These are phyloP conservation scores for Dasypogon diadema DNA, from an alignment of 2,888 invertebrate genomes.

Conservation along the genomic window DNA sequence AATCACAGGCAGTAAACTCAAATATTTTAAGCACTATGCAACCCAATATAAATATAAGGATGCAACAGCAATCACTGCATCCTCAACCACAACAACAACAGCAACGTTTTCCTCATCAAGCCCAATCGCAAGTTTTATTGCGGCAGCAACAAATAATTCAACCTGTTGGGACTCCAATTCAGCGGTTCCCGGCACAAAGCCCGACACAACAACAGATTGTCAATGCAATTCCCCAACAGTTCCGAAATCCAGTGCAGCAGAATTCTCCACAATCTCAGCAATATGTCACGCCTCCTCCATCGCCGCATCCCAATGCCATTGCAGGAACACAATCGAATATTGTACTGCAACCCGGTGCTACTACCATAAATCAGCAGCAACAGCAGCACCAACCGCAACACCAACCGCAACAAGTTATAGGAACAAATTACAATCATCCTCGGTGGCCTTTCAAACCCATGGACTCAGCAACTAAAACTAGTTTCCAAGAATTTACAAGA, in stretches of 20 bases:
- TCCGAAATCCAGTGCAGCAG: slow-evolving; percentile 23
- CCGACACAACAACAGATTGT: slow-evolving; percentile 47
- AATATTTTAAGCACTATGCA: slow-evolving; percentile 40
- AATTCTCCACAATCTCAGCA: slow-evolving; percentile 29
- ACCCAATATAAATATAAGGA: slow-evolving; percentile 62
- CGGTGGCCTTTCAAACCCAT: slow-evolving; percentile 71
- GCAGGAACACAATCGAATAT: slow-evolving; percentile 10
- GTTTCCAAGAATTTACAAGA: slow-evolving; percentile 75
- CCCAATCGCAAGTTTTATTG: slow-evolving; percentile 52
- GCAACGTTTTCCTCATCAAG: slow-evolving; percentile 59
- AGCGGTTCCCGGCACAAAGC: slow-evolving; percentile 60
- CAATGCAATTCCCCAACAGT: slow-evolving; percentile 51
- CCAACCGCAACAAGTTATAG: slow-evolving; percentile 45
- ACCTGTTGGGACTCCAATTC: slow-evolving; percentile 58
- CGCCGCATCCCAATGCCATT: slow-evolving; percentile 59
- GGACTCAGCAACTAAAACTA: slow-evolving; percentile 75
- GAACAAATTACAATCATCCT: slow-evolving; percentile 60
- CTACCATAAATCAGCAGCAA: slow-evolving; percentile 58
- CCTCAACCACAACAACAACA: slow-evolving; percentile 60
- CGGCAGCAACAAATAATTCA: slow-evolving; percentile 50
- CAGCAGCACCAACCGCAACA: slow-evolving; percentile 61
- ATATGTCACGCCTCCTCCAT: slow-evolving; percentile 50
- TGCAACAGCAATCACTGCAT: slow-evolving; percentile 61
- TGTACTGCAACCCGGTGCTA: neutral
- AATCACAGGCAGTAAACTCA: slow-evolving; percentile 1